Conservation (phyloP, 2,113 vertebrate species). For the Tychaedon coryphoeus region DNA sequence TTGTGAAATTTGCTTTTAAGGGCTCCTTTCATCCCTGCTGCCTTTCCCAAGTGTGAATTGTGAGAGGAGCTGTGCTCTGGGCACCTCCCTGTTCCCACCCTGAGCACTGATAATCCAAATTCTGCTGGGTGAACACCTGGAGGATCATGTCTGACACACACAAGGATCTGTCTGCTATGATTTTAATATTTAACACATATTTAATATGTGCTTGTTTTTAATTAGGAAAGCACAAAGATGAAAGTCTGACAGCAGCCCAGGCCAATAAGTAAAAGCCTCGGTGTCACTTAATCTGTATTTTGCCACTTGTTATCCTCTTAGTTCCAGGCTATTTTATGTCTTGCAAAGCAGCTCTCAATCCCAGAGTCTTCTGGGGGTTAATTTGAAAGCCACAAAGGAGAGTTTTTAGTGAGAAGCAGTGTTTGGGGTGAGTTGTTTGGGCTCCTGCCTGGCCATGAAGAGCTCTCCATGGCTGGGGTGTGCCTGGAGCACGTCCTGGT, state of each 20-base stretch:
- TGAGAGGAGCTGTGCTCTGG: background rate
- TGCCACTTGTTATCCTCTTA: slow-evolving; percentile 87
- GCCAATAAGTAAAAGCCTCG: slow-evolving; percentile 1
- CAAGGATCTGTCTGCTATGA: background rate
- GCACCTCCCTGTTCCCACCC: background rate
- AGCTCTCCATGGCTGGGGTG: background rate
- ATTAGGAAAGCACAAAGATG: background rate
- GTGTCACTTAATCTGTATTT: slow-evolving; percentile 78
- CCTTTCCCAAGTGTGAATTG: background rate
- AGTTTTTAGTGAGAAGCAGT: background rate
- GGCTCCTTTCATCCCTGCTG: background rate
- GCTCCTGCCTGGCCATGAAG: background rate
- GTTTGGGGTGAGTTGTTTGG: background rate
- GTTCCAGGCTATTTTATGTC: slow-evolving; percentile 48
- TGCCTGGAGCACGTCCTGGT: slow-evolving; percentile 28
- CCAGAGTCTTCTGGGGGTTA: background rate
- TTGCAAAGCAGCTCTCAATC: slow-evolving; percentile 51
- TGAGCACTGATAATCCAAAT: accelerated
- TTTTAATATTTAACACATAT: background rate
- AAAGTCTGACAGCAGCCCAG: background rate
- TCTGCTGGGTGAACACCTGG: background rate
- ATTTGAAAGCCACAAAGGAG: background rate
- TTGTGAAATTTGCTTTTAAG: background rate
- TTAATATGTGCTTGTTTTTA: background rate
- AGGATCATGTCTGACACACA: accelerated